Evolutionary conservation across 2,888 invertebrate genomes (phyloP), one percentile per base, ranked within the genome.

Genomic region (Holacanthella duospinosa): DNA sequence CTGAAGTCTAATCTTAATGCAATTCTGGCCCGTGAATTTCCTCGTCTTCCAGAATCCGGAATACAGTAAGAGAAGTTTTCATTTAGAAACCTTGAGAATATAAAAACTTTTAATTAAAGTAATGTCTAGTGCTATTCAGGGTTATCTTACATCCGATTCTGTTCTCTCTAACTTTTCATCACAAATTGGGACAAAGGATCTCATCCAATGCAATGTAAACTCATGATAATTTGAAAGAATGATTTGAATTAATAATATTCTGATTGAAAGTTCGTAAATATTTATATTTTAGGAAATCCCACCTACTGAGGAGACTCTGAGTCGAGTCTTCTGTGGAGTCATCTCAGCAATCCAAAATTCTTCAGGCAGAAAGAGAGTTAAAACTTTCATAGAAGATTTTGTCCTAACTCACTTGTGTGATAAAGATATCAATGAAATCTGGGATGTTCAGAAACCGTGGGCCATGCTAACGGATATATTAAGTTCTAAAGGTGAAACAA

Each of bases 361-460:
- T 28, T 82, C 85, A 28, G 65, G 67, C 1, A 43, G 27, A 19
- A 82, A 84, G 59, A 81, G 82, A 61, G 84, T 89, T 0, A 83
- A 86, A 63, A 78, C 81, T 63, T 93, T 99, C 79, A 84, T 96
- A 1, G 80, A 88, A 61, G 96, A 97, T 76, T 83, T 96, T 61
- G 83, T 97, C 62, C 69, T 84, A 12, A 85, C 89, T 1, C 88
- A 88, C 74, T 78, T 99, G 53, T 85, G 87, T 76, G 92, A 88
- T 21, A 84, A 88, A 77, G 91, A 95, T 76, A 77, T 97, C 2
- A 85, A 85, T 72, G 91, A 93, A 65, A 81, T 90, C 65, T 94
- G 92, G 88, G 79, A 82, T 24, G 85, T 92, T n/a, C 80, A 83
- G 56, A 81, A 93, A 66, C 93, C 96, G 0, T 82, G 89, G 77